phyloP scores from a whole-genome alignment of 2,797 vertebrate species.

The Vipera latastei region DNA sequence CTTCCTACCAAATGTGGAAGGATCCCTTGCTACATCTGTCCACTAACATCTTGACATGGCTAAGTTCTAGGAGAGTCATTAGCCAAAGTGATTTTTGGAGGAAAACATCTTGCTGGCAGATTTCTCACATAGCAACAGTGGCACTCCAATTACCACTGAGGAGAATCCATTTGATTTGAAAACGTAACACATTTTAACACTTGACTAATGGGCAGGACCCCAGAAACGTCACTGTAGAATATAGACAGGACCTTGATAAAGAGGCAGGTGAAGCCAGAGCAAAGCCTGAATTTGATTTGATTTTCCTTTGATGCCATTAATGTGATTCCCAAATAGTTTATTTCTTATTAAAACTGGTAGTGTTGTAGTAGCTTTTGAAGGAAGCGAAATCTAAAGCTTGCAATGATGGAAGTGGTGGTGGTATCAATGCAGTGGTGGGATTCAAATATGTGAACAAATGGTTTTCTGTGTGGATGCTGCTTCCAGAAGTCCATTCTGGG shows the following conservation, averaged over 20 bases:
- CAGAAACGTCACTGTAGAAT: not conserved
- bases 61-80: not conserved
- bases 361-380: not conserved
- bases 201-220: not conserved
- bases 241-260: not conserved
- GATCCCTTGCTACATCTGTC: not conserved
- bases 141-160: not conserved
- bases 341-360: not conserved
- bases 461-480: too few species aligned
- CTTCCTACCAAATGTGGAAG: not conserved
- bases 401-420: not conserved
- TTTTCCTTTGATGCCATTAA: not conserved
- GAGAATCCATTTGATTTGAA: not conserved
- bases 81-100: not conserved
- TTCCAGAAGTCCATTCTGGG: too few species aligned
- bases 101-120: not conserved
- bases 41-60: not conserved
- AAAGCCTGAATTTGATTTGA: not conserved
- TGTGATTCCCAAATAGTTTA: not conserved
- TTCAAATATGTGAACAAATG: too few species aligned
- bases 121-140: not conserved
- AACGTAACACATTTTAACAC: not conserved
- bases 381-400: not conserved
- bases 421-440: not conserved
- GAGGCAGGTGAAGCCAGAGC: not conserved